phyloP scores from a whole-genome alignment of 35 echinoderm and acorn worm species.

The Apostichopus parvimensis region DNA sequence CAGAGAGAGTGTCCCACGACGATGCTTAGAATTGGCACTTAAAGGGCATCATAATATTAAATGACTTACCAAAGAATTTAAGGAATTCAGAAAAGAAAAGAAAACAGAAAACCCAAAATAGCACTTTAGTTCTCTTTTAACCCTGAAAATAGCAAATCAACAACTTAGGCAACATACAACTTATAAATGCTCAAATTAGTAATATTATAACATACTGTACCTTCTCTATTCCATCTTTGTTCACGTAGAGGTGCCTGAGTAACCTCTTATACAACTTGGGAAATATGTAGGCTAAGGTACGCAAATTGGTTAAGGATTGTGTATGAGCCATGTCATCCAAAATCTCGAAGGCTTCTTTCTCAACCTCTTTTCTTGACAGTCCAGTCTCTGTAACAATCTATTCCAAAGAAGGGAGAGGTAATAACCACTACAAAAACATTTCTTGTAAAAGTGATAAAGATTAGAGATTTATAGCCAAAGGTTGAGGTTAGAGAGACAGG shows the following conservation, averaged over 20 bases:
- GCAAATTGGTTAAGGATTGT: constrained; percentile 61
- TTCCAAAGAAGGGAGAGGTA: neutral
- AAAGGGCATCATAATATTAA: no score
- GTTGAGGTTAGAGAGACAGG: no score
- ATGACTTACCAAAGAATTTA: no score
- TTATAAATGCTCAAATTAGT: no score
- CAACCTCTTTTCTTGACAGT: constrained; percentile 48
- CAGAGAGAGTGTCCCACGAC: no score
- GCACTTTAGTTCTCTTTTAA: no score
- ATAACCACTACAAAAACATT: neutral
- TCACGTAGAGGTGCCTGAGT: constrained; percentile 76
- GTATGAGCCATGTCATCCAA: constrained; percentile 92
- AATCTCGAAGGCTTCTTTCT: constrained; percentile 75
- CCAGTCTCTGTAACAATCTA: constrained; percentile 56
- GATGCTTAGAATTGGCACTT: no score
- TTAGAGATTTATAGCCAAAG: neutral
- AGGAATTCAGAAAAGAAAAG: no score
- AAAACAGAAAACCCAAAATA: no score
- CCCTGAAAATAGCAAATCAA: no score
- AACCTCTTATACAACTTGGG: constrained; percentile 76
- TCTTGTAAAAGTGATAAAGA: neutral
- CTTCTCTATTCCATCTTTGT: constrained; percentile 85
- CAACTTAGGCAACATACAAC: no score
- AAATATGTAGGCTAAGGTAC: constrained; percentile 71
- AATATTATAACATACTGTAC: constrained; percentile 2